A percentile compares a stretch with the other conserved stretches of the same genome.
These are phyloP conservation scores for Pipistrellus pygmaeus DNA, from an alignment of 2,797 vertebrate genomes.

Conservation along the genomic window DNA sequence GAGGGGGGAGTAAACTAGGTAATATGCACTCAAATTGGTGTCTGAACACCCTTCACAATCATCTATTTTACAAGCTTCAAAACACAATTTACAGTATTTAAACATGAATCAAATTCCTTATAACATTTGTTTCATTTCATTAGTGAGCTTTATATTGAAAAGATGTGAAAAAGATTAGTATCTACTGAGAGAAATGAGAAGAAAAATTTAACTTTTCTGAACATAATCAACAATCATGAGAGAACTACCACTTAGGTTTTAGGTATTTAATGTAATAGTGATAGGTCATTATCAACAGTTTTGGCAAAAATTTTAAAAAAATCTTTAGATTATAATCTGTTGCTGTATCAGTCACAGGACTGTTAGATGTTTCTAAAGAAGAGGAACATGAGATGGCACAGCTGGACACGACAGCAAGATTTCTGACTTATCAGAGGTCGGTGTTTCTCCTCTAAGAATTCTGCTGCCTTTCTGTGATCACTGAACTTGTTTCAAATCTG, in stretches of 20 bases:
- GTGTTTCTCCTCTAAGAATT: not conserved
- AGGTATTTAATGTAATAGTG: constrained; percentile 18
- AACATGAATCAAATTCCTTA: not conserved
- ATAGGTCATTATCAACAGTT: constrained; percentile 9
- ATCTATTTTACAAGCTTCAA: constrained; percentile 15
- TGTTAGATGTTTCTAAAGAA: not conserved
- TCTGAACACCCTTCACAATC: constrained; percentile 28
- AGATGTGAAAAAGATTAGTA: not conserved
- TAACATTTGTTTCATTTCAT: not conserved
- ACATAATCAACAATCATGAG: not conserved
- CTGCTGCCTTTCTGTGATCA: not conserved
- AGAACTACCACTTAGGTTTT: not conserved
- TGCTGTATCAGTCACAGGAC: not conserved
- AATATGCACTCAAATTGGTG: not conserved
- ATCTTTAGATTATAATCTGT: not conserved
- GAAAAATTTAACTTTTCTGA: constrained; percentile 36
- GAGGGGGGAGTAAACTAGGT: not conserved
- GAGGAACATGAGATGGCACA: not conserved
- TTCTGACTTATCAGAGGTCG: not conserved
- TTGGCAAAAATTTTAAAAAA: not conserved
- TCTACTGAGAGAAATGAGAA: constrained; percentile 13
- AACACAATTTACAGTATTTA: constrained; percentile 37
- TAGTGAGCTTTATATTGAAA: constrained; percentile 20
- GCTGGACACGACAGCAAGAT: not conserved
- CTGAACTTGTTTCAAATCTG: not conserved